Conservation (phyloP, 2,113 vertebrate species). For the Hippocampus mohnikei region DNA sequence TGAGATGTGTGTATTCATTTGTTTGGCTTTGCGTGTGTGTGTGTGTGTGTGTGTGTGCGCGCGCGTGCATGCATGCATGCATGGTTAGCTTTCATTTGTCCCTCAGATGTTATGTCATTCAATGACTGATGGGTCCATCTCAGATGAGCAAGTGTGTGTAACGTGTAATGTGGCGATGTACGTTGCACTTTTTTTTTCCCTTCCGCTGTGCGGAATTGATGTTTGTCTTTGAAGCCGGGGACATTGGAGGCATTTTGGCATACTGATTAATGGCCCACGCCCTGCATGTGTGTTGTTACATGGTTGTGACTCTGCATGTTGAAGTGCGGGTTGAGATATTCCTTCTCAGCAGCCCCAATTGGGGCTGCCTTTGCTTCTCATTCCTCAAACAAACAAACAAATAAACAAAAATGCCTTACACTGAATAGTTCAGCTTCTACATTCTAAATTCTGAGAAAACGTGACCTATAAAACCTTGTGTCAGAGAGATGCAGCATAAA, state of each 20-base stretch:
- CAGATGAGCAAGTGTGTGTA: slow-evolving; percentile 27
- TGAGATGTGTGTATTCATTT: slow-evolving; percentile 74
- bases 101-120: slow-evolving; percentile 10
- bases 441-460: slow-evolving; percentile 1
- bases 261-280: slow-evolving; percentile 45
- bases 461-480: slow-evolving; percentile 8
- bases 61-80: too few species aligned
- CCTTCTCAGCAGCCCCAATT: slow-evolving; percentile 1
- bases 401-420: background rate
- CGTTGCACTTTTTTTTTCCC: slow-evolving; percentile 9
- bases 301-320: slow-evolving; percentile 26
- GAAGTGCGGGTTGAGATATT: slow-evolving; percentile 15
- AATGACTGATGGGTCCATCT: slow-evolving; percentile 37
- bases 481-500: slow-evolving; percentile 7
- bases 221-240: slow-evolving; percentile 38
- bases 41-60: background rate
- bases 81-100: background rate
- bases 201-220: slow-evolving; percentile 13
- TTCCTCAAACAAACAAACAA: background rate
- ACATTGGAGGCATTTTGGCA: slow-evolving; percentile 25
- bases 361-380: slow-evolving; percentile 5
- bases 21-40: background rate
- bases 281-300: slow-evolving; percentile 23
- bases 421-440: slow-evolving; percentile 5
- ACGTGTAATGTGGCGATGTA: slow-evolving; percentile 6